These are phyloP conservation scores for Caenorhabditis sp. DNA, from an alignment of 2,888 invertebrate genomes.

Conservation along the genomic window DNA sequence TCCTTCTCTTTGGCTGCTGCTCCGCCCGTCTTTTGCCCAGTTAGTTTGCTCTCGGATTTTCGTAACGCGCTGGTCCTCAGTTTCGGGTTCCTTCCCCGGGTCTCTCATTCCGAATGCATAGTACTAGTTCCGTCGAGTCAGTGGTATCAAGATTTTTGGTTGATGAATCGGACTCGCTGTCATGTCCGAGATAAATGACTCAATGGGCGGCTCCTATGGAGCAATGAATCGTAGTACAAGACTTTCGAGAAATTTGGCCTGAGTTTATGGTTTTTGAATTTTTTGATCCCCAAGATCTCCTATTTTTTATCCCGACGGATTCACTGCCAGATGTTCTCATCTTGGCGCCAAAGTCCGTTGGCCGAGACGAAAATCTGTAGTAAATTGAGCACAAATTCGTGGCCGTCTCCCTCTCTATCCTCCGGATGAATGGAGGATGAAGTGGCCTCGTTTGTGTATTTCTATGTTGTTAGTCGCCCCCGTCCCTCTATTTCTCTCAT, in stretches of 20 bases:
- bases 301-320: no score
- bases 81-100: not conserved
- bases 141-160: slow-evolving; percentile 56
- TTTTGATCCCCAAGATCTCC: slow-evolving; percentile 1
- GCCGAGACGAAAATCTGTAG: not conserved
- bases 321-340: not conserved
- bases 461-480: not conserved
- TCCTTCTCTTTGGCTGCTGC: not conserved
- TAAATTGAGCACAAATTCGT: not conserved
- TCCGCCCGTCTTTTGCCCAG: no score
- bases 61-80: slow-evolving; percentile 2
- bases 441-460: slow-evolving; percentile 17
- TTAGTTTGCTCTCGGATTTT: not conserved
- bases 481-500: not conserved
- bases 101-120: slow-evolving; percentile 6
- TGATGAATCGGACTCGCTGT: slow-evolving; percentile 42
- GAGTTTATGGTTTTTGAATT: no score
- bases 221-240: not conserved
- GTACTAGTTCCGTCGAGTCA: not conserved
- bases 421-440: slow-evolving; percentile 1
- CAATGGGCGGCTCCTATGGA: not conserved
- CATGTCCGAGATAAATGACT: slow-evolving; percentile 4
- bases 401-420: no score
- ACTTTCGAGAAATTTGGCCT: no score
- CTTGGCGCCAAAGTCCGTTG: not conserved